These are phyloP conservation scores for Zeus faber DNA, from an alignment of 2,113 vertebrate genomes.

Conservation along the genomic window DNA sequence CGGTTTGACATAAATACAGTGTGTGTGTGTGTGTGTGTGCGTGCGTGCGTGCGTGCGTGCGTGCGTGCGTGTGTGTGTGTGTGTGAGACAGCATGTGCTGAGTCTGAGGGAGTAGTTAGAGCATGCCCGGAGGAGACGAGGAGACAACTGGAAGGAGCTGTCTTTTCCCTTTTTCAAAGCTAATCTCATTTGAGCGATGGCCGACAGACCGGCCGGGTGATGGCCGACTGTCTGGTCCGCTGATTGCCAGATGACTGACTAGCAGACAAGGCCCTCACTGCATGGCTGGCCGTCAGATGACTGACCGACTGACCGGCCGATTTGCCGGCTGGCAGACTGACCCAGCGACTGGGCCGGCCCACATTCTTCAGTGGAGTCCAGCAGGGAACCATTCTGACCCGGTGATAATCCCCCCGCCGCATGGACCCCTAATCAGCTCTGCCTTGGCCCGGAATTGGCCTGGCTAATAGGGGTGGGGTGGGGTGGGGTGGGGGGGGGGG, in stretches of 20 bases:
- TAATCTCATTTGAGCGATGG: slow-evolving; percentile 30
- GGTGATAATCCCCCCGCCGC: slow-evolving; percentile 49
- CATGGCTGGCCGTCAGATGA: too few relatives aligned
- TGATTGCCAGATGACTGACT: slow-evolving; percentile 1
- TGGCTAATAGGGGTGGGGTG: too few relatives aligned
- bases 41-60: not conserved
- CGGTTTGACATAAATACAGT: not conserved
- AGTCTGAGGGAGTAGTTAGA: not conserved
- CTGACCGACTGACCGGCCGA: slow-evolving; percentile 19
- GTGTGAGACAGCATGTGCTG: not conserved
- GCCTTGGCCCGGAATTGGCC: slow-evolving; percentile 32
- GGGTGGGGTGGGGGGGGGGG: too few relatives aligned
- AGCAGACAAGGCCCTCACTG: too few relatives aligned
- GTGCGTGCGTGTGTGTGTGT: not conserved
- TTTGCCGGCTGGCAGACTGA: too few relatives aligned
- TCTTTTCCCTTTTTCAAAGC: slow-evolving; percentile 7
- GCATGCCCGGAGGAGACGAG: too few relatives aligned
- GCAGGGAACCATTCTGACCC: slow-evolving; percentile 52
- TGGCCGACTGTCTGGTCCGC: slow-evolving; percentile 17
- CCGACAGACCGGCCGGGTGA: slow-evolving; percentile 23
- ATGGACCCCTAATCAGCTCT: slow-evolving; percentile 58
- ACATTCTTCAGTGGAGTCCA: slow-evolving; percentile 50
- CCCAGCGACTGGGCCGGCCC: too few relatives aligned
- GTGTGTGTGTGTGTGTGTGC: slow-evolving; percentile 5
- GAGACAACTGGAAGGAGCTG: too few relatives aligned